These are phyloP conservation scores for Anticlea derivata DNA, from an alignment of 2,888 invertebrate species.

Conservation along the genomic window DNA sequence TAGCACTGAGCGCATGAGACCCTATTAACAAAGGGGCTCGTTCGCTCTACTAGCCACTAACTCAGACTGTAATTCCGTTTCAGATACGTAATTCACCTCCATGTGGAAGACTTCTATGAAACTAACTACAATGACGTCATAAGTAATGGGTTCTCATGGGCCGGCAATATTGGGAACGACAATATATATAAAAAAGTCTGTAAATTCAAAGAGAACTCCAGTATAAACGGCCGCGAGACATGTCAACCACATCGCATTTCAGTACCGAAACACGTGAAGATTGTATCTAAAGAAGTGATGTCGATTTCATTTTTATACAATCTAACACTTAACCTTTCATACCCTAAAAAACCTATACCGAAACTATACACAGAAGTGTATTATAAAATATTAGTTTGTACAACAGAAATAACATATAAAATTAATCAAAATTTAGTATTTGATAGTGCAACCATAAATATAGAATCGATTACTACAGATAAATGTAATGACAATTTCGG, in stretches of 20 bases:
- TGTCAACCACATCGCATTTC: no score
- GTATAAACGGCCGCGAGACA: no score
- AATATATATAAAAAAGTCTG: neutral
- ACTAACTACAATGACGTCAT: slow-evolving; percentile 4
- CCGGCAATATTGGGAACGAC: neutral
- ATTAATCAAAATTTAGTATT: no score
- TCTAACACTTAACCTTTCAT: neutral
- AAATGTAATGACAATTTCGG: neutral
- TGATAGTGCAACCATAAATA: neutral
- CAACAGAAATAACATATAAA: no score
- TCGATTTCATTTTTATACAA: neutral
- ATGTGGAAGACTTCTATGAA: slow-evolving; percentile 11
- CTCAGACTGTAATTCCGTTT: neutral
- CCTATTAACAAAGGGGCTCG: no score
- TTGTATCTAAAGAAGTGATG: neutral
- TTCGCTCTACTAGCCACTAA: no score
- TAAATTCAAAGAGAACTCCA: neutral
- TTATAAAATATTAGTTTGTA: neutral
- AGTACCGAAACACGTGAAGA: neutral
- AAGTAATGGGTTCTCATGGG: neutral
- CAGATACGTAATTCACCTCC: slow-evolving; percentile 12
- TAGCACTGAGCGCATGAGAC: no score
- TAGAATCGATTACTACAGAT: neutral
- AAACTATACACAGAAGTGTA: neutral
- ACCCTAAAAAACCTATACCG: neutral